Evolutionary conservation across 2,888 invertebrate species (phyloP).

Genomic region (Hypselothyrea guttata): DNA sequence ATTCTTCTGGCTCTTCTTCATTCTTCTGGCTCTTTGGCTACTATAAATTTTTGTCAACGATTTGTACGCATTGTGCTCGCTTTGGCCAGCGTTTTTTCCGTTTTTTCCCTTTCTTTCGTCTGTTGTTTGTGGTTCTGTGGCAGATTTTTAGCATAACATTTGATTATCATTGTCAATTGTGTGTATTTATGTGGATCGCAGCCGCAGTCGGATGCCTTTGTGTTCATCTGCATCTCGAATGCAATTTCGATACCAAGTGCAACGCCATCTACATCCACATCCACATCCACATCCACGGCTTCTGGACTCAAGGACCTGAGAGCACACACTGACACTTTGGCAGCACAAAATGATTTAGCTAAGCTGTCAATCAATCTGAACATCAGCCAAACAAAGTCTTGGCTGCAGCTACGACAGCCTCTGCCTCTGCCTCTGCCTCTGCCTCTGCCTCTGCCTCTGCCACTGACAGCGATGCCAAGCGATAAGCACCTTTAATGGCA

Average conservation of each 20-base stretch:
- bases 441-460: constrained; percentile 29
- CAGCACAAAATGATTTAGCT: constrained; percentile 71
- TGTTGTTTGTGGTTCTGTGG: constrained; percentile 20
- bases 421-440: constrained; percentile 4
- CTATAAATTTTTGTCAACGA: constrained; percentile 78
- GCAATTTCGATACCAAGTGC: neutral
- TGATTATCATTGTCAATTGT: constrained; percentile 75
- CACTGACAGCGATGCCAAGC: neutral
- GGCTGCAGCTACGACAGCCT: constrained; percentile 23
- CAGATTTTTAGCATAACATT: constrained; percentile 75
- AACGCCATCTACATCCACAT: neutral
- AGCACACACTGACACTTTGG: constrained; percentile 53
- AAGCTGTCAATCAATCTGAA: constrained; percentile 67
- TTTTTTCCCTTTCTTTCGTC: constrained; percentile 5
- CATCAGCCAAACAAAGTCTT: constrained; percentile 20
- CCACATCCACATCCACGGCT: constrained; percentile 5
- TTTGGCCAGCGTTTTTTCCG: constrained; percentile 19
- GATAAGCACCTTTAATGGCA: neutral
- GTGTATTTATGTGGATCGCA: constrained; percentile 57
- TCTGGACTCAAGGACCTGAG: constrained; percentile 34
- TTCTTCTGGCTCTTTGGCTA: constrained; percentile 61
- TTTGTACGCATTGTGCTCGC: constrained; percentile 74
- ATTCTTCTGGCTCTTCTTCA: constrained; percentile 11
- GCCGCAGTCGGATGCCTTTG: constrained; percentile 59
- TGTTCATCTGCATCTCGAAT: constrained; percentile 22